Base-by-base conservation (phyloP, 1,140 invertebrate species). In the Trachymyrmex cornetzi region DNA sequence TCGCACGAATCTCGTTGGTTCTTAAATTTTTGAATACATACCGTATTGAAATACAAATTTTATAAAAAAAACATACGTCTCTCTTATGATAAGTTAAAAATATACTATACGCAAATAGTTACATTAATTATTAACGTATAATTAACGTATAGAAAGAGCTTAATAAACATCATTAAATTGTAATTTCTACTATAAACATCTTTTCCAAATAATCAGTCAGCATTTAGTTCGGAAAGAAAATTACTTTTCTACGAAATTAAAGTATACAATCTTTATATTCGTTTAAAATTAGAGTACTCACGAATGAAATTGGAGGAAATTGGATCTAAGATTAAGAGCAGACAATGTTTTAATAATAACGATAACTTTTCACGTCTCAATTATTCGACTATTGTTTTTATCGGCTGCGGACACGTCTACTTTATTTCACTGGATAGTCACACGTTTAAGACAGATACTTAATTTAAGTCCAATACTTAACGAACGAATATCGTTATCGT, bases 161-260 rank as follows among this genome's bases (percentile, higher is more conserved):
- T 38, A 55, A 57, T 57, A 75, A 79, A 66, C 34, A 48, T 22
- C n/a, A 14, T 34, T 64, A 64, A 27, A 50, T 9, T 79, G 2
- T 30, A 34, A 27, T 79, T 79, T 79, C 55, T 79, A 30, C 1
- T 50, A 2, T 16, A 79, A 79, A 48, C 3, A 48, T 50, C 2
- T 27, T 38, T 61, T 57, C 7, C 34, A 27, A 16, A 11, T 24
- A 16, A 59, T 44, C 16, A 61, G 12, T 27, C 24, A 22, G n/a
- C 11, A 61, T 61, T 75, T 38, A 59, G 22, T 63, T 63, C 1
- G 19, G 24, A 64, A 48, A 22, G 11, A 19, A 79, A 79, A 66
- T 79, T 79, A 79, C 44, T 66, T 44, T 11, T 30, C 57, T n/a
- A 9, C 38, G 24, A 77, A 64, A 48, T 66, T 77, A 30, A 79